Conservation (phyloP, 2,113 vertebrate species). For the Toxotes jaculatrix region DNA sequence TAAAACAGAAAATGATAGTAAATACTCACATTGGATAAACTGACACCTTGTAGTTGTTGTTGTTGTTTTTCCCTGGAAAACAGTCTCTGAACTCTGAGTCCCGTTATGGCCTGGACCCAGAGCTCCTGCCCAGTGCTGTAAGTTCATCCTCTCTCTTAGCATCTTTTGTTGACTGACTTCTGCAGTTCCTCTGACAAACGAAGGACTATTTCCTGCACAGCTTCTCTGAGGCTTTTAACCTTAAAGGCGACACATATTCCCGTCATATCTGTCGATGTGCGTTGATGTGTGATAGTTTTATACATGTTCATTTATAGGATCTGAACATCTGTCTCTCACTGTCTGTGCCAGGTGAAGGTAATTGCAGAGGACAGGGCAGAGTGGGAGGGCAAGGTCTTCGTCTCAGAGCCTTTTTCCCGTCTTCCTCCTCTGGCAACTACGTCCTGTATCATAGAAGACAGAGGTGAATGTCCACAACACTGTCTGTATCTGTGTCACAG, state of each 20-base stretch:
- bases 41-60: too few species aligned
- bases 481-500: neutral
- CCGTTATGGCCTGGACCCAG: conserved; percentile 84
- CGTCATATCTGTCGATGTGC: neutral
- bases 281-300: neutral
- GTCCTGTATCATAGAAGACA: conserved; percentile 78
- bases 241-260: too few species aligned
- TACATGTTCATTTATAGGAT: neutral
- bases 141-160: conserved; percentile 32
- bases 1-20: too few species aligned
- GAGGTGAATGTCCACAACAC: conserved; percentile 65
- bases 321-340: neutral
- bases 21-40: too few species aligned
- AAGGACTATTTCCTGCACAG: too few species aligned
- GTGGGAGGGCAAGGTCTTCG: conserved; percentile 82
- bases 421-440: conserved; percentile 85
- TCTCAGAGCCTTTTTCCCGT: conserved; percentile 72
- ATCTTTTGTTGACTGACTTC: neutral
- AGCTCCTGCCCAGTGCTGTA: conserved; percentile 83
- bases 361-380: conserved; percentile 78
- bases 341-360: conserved; percentile 78
- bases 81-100: conserved; percentile 75
- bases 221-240: too few species aligned
- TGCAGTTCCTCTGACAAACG: neutral
- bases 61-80: neutral